phyloP scores from a whole-genome alignment of 2,888 invertebrate genomes.

The Tetrapedia diversipes region DNA sequence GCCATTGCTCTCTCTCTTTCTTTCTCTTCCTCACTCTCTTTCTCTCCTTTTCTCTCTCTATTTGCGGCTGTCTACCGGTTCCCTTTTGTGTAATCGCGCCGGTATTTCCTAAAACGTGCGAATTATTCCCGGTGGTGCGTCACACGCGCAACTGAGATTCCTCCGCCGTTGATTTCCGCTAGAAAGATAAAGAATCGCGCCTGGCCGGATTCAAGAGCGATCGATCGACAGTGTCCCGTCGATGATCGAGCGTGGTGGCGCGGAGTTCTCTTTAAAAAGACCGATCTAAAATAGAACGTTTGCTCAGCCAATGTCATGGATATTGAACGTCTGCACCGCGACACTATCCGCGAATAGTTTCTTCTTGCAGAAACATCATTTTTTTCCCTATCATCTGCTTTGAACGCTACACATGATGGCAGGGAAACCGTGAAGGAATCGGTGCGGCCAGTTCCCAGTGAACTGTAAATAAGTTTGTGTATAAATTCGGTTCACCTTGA shows the following conservation, averaged over 20 bases:
- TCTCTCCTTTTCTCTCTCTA: too few species aligned
- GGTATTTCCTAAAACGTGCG: slow-evolving; percentile 48
- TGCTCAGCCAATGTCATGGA: slow-evolving; percentile 37
- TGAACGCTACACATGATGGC: too few species aligned
- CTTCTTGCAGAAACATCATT: too few species aligned
- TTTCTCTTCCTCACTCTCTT: slow-evolving; percentile 12
- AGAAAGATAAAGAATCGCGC: neutral
- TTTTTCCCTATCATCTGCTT: too few species aligned
- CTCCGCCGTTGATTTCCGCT: slow-evolving; percentile 24
- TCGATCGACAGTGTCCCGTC: slow-evolving; percentile 1
- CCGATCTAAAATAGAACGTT: slow-evolving; percentile 1
- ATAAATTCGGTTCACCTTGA: neutral
- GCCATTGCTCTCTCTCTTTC: slow-evolving; percentile 50
- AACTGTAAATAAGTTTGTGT: too few species aligned
- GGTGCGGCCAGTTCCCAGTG: neutral
- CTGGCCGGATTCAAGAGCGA: neutral
- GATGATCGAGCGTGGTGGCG: neutral
- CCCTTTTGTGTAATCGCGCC: too few species aligned
- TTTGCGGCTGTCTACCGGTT: neutral
- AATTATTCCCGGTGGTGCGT: slow-evolving; percentile 50
- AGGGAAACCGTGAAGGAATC: neutral
- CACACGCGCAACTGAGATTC: slow-evolving; percentile 45
- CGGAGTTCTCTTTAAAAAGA: slow-evolving; percentile 4
- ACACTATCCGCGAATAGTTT: slow-evolving; percentile 3
- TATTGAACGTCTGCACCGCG: slow-evolving; percentile 29